Percentiles rank a stretch among this genome's conserved stretches.
phyloP scores from a whole-genome alignment of 2,797 vertebrate species.

The Eulemur rubriventer region DNA sequence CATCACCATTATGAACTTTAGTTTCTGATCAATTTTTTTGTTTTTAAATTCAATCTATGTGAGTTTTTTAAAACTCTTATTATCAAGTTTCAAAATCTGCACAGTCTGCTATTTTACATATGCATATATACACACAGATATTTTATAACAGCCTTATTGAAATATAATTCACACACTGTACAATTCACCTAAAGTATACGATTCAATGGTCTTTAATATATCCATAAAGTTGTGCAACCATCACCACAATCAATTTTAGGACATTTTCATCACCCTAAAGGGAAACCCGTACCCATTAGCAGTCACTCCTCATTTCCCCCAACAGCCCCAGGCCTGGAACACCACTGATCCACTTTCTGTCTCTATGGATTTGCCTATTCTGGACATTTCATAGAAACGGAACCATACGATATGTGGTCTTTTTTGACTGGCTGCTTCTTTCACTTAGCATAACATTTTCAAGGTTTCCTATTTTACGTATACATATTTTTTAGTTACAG shows the following conservation, averaged over 20 bases:
- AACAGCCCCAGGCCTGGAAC: not conserved
- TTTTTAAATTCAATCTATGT: constrained; percentile 29
- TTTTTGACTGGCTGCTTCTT: not conserved
- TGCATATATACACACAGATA: not conserved
- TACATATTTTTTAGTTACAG: not conserved
- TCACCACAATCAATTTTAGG: not conserved
- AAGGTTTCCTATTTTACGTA: not conserved
- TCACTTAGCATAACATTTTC: not conserved
- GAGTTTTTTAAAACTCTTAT: not conserved
- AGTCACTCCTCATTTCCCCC: not conserved
- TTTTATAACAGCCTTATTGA: not conserved
- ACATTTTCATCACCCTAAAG: not conserved
- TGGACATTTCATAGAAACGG: not conserved
- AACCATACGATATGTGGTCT: not conserved
- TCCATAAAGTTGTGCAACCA: not conserved
- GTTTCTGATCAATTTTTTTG: constrained; percentile 2
- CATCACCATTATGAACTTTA: not conserved
- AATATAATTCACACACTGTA: not conserved
- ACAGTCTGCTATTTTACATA: not conserved
- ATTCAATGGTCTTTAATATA: not conserved
- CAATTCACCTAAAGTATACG: not conserved
- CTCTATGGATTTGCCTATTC: not conserved
- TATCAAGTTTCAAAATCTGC: constrained; percentile 25
- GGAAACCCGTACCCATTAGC: not conserved
- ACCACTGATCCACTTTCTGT: not conserved